phyloP scores from a whole-genome alignment of 2,113 vertebrate genomes.

The Oncorhynchus kisutch region DNA sequence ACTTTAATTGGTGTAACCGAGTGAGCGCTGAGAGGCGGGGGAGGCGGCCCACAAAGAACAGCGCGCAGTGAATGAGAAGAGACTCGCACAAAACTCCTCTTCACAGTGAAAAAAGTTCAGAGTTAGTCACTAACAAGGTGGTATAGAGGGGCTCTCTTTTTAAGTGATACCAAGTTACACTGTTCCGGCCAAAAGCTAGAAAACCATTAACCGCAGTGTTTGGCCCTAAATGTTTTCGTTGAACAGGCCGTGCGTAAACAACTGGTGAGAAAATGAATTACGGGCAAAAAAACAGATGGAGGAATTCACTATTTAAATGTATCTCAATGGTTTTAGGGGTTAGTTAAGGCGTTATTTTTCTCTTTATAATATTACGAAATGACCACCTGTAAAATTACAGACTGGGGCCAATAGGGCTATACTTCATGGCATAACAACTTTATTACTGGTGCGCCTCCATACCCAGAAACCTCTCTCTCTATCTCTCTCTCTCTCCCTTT shows the following conservation, averaged over 20 bases:
- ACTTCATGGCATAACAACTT: slow-evolving; percentile 65
- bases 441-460: slow-evolving; percentile 52
- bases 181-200: slow-evolving; percentile 39
- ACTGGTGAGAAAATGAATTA: background rate
- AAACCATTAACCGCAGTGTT: slow-evolving; percentile 13
- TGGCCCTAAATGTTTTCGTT: slow-evolving; percentile 23
- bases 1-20: slow-evolving; percentile 97
- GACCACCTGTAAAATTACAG: background rate
- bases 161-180: slow-evolving; percentile 64
- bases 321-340: too few relatives aligned
- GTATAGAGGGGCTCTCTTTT: slow-evolving; percentile 76
- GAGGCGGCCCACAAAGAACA: slow-evolving; percentile 81
- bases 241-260: slow-evolving; percentile 18
- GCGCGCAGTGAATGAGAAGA: slow-evolving; percentile 82
- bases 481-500: slow-evolving; percentile 5
- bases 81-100: slow-evolving; percentile 88
- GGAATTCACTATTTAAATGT: too few relatives aligned
- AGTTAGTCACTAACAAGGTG: slow-evolving; percentile 88
- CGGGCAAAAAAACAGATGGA: background rate
- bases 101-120: slow-evolving; percentile 77
- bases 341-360: too few relatives aligned
- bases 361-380: background rate
- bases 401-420: background rate
- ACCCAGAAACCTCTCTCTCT: slow-evolving; percentile 46
- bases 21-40: slow-evolving; percentile 88